Percentiles rank a stretch among this genome's conserved stretches.
These are phyloP conservation scores for Paracyclopina nana DNA, from an alignment of 1,140 invertebrate species.

Conservation along the genomic window DNA sequence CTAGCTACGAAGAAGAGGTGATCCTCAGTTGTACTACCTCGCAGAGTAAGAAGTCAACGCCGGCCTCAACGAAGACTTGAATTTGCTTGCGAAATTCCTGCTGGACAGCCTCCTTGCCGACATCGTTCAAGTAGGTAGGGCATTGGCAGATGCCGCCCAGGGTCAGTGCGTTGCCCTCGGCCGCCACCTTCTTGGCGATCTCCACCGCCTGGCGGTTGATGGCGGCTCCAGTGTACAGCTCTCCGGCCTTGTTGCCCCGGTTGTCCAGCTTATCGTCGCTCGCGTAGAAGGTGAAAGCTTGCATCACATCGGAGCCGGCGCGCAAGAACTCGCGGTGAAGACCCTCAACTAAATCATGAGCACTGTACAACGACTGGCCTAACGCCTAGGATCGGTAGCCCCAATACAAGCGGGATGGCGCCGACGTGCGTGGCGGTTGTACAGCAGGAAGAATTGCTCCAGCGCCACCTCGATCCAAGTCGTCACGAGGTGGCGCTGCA, in stretches of 20 bases:
- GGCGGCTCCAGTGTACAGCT: slow-evolving; percentile 23
- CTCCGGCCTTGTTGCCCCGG: slow-evolving; percentile 25
- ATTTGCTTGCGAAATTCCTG: slow-evolving; percentile 26
- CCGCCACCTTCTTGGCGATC: slow-evolving; percentile 25
- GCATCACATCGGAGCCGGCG: slow-evolving; percentile 29
- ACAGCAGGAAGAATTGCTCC: no score
- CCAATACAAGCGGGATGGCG: background rate
- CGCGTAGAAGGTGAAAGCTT: slow-evolving; percentile 29
- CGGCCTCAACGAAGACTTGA: slow-evolving; percentile 26
- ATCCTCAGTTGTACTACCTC: slow-evolving; percentile 26
- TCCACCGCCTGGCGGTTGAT: slow-evolving; percentile 22
- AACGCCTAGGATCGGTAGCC: background rate
- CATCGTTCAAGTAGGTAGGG: slow-evolving; percentile 25
- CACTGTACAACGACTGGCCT: background rate
- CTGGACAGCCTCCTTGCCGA: slow-evolving; percentile 23
- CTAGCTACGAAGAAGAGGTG: no score
- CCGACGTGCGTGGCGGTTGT: no score
- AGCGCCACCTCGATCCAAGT: background rate
- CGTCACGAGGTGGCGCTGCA: no score
- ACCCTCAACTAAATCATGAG: no score
- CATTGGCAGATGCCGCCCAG: slow-evolving; percentile 27
- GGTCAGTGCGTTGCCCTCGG: slow-evolving; percentile 25
- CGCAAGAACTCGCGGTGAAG: slow-evolving; percentile 25
- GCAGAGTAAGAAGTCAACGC: slow-evolving; percentile 27
- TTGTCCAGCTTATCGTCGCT: slow-evolving; percentile 29